phyloP scores from a whole-genome alignment of 2,113 vertebrate genomes.

The Anhinga anhinga region DNA sequence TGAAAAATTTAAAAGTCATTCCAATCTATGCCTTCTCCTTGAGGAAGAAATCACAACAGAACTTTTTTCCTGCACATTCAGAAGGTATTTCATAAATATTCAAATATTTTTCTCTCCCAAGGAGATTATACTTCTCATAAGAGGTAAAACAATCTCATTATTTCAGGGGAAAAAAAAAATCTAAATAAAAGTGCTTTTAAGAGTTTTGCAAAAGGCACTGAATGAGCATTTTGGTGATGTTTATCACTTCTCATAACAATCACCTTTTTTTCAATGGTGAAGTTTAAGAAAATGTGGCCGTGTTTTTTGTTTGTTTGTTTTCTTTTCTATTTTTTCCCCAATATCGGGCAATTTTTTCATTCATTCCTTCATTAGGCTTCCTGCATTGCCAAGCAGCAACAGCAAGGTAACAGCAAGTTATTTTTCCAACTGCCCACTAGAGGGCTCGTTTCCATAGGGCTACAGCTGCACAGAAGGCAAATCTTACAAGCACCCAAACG shows the following conservation, averaged over 20 bases:
- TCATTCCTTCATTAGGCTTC: background rate
- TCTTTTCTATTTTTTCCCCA: rapidly evolving
- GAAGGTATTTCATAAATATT: background rate
- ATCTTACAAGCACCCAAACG: background rate
- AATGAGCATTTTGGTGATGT: background rate
- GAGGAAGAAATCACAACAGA: background rate
- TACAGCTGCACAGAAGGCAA: background rate
- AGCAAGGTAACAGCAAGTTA: too few species aligned
- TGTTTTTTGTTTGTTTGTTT: background rate
- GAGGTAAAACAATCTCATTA: background rate
- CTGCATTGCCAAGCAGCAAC: rapidly evolving
- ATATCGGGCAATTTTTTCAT: background rate
- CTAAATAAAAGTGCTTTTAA: background rate
- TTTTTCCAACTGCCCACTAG: background rate
- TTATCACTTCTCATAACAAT: background rate
- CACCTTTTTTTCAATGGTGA: background rate
- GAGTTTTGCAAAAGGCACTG: background rate
- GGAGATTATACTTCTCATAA: background rate
- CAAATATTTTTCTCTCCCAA: background rate
- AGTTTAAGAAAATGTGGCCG: background rate
- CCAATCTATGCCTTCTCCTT: background rate
- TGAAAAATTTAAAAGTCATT: background rate
- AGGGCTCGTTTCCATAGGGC: background rate
- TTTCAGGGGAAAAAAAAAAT: background rate
- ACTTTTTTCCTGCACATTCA: background rate